Base-by-base conservation (phyloP, 1,140 invertebrate species). In the Samia ricini region DNA sequence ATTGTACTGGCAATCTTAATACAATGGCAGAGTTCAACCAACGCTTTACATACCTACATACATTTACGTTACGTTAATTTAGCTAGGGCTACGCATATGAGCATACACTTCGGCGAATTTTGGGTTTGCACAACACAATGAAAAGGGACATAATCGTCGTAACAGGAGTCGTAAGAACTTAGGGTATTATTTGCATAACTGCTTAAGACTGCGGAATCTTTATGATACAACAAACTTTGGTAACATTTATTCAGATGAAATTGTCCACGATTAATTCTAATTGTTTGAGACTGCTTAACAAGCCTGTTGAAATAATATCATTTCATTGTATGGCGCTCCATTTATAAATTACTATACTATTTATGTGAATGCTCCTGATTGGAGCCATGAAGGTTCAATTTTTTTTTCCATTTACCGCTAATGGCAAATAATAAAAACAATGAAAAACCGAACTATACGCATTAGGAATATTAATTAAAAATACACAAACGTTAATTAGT, bases 1-100 rank as follows among this genome's bases (percentile, higher is more conserved):
- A 42, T 42, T 7, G 7, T 42, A 42, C 33, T 42, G 33, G n/a
- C 7, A 42, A 42, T 42, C 33, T 42, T 42, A 42, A 42, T 42
- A 42, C n/a, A 10, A 42, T 42, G 33, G 33, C 33, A 42, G 33
- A 42, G 33, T 42, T 55, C 3, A 54, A 15, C 19, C 23, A 68
- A 29, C 51, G 29, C 61, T 57, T 21, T 18, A 50, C 49, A 50
- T 52, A 52, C 51, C 33, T 24, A 56, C 36, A 62, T 33, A 23
- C 18, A 24, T 52, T 36, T 52, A 49, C 60, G 56, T 67, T 63
- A n/a, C n/a, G n/a, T n/a, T 65, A 69, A 69, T 69, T 60, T 21
- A 52, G 51, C 20, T 20, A 68, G 61, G 61, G 59, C n/a, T 64
- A 54, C 56, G 36, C 57, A 20, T 36, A 57, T 57, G 15, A 36